Conservation (phyloP, 23 tunicate species). For the Oikopleura dioica region DNA sequence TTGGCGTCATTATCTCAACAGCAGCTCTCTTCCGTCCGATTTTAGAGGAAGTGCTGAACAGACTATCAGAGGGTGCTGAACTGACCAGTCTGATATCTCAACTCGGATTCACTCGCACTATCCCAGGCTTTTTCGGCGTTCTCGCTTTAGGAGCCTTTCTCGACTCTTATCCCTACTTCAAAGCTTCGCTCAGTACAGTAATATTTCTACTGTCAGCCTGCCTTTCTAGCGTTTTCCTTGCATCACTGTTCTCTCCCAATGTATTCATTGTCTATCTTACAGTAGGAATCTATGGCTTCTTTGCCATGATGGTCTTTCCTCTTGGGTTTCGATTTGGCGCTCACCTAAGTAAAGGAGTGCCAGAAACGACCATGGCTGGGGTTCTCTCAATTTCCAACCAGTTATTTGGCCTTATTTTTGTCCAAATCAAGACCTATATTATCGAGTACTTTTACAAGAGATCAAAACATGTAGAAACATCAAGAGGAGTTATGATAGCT, state of each 20-base stretch:
- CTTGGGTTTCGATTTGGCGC: neutral
- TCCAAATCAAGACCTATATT: too few relatives aligned
- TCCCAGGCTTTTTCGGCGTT: neutral
- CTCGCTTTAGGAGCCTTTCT: neutral
- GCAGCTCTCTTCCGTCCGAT: neutral
- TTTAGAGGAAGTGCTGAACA: neutral
- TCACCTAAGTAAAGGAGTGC: neutral
- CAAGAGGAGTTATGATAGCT: too few relatives aligned
- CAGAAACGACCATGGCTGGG: neutral
- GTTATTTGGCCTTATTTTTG: neutral
- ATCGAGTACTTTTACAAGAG: too few relatives aligned
- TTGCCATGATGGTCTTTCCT: neutral
- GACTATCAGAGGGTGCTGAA: neutral
- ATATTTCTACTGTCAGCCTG: too few relatives aligned
- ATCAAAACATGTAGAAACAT: too few relatives aligned
- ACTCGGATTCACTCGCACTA: neutral
- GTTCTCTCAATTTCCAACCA: neutral
- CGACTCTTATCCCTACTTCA: neutral
- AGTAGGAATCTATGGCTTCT: neutral
- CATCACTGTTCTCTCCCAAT: too few relatives aligned
- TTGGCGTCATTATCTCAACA: neutral
- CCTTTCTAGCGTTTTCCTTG: too few relatives aligned
- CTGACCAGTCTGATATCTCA: neutral
- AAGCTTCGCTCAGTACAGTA: too few relatives aligned
- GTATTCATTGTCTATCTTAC: too few relatives aligned